A percentile compares a stretch with the other conserved stretches of the same genome.
phyloP scores from a whole-genome alignment of 2,113 vertebrate genomes.

The Heliornis fulica region DNA sequence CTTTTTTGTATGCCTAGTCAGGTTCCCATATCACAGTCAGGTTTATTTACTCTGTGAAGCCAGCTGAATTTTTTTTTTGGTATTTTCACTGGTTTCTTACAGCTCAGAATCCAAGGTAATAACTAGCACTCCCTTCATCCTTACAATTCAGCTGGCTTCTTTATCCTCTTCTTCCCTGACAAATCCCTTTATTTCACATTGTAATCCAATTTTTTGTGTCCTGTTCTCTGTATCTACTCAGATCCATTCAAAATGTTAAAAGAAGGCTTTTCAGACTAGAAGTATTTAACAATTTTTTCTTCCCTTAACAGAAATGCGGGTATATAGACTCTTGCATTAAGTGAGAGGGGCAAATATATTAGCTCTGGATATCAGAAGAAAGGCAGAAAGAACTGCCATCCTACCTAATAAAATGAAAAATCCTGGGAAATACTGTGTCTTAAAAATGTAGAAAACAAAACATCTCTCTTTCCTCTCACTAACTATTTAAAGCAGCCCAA shows the following conservation, averaged over 20 bases:
- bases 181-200: constrained; percentile 17
- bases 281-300: neutral
- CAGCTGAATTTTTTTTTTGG: neutral
- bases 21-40: neutral
- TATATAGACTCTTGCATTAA: neutral
- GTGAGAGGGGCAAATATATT: constrained; percentile 17
- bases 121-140: neutral
- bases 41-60: neutral
- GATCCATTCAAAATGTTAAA: neutral
- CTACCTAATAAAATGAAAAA: neutral
- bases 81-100: neutral
- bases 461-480: neutral
- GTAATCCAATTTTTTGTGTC: neutral
- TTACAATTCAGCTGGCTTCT: neutral
- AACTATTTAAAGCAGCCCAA: neutral
- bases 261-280: neutral
- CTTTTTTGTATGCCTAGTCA: neutral
- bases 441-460: neutral
- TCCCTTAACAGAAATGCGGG: neutral
- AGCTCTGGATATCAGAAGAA: neutral
- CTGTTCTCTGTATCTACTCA: neutral
- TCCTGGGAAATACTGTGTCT: neutral
- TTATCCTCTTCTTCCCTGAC: neutral
- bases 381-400: neutral
- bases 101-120: neutral